Base-by-base conservation (phyloP, 2,888 invertebrate genomes). In the Drosophila anomelani region DNA sequence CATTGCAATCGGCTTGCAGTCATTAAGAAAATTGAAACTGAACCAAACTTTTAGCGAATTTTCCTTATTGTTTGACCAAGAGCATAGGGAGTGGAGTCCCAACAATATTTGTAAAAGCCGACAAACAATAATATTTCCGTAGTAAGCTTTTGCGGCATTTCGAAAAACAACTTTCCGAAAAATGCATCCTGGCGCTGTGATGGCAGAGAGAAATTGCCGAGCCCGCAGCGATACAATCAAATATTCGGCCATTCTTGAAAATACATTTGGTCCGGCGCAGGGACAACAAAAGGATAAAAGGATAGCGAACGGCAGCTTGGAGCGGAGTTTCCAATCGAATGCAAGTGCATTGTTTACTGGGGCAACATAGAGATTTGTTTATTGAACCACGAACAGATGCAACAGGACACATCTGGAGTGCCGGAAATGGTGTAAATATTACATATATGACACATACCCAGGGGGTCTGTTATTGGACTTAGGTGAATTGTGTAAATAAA, bases 301-400 rank as follows among this genome's bases (percentile, higher is more conserved):
- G 32, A 55, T 43, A 23, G 57, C 17, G 23, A 47, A 13, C 17
- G 23, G 17, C 58, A 36, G 47, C 34, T 47, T 17, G 34, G 10
- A 60, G 43, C 49, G 26, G 29, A 36, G 39, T 66, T 67, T 67
- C 36, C 57, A 49, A 67, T 67, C 67, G 67, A 67, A 23, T 66
- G 36, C 34, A 84, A 81, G 57, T 67, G 55, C 78, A 55, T 77
- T 66, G 62, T 66, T 66, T 66, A 64, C 39, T 44, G 32, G 43
- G 51, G 26, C 29, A 36, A 49, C 41, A 51, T 56, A 20, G 57
- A 34, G 64, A 66, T 66, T 62, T 66, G 64, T 62, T 66, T 66
- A 51, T 43, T 44, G 34, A 46, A 29, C 36, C 57, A 13, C 17
- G 34, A 20, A 29, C 51, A 29, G 49, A 38, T 38, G 36, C 49